These are phyloP conservation scores for Eristalinus sepulchralis DNA, from an alignment of 2,888 invertebrate species.

Conservation along the genomic window DNA sequence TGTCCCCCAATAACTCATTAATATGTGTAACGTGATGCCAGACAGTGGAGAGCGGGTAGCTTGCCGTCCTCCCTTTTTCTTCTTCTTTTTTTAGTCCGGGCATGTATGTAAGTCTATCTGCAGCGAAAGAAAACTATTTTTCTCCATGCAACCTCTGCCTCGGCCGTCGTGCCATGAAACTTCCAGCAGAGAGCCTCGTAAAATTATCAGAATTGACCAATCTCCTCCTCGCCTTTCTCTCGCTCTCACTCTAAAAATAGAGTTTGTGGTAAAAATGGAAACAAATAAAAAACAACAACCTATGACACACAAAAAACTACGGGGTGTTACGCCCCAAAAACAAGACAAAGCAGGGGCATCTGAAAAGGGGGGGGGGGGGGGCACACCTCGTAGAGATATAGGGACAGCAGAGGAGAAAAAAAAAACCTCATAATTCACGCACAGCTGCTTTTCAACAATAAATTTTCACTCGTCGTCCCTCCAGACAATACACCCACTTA, in stretches of 20 bases:
- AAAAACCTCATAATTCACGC: slow-evolving; percentile 29
- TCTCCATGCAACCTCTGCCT: slow-evolving; percentile 30
- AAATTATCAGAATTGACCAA: slow-evolving; percentile 27
- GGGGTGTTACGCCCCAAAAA: slow-evolving; percentile 57
- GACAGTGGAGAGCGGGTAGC: not conserved
- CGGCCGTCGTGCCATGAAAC: slow-evolving; percentile 17
- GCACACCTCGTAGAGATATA: slow-evolving; percentile 17
- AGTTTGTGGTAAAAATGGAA: slow-evolving; percentile 14
- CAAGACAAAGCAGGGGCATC: slow-evolving; percentile 14
- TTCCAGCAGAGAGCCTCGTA: slow-evolving; percentile 1
- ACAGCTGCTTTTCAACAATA: slow-evolving; percentile 55
- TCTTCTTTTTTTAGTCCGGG: slow-evolving; percentile 1
- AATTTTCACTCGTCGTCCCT: slow-evolving; percentile 29
- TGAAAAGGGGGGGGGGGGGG: slow-evolving; percentile 15
- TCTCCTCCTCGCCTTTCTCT: not conserved
- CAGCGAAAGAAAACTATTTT: slow-evolving; percentile 10
- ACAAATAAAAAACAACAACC: slow-evolving; percentile 25
- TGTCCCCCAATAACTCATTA: slow-evolving; percentile 36
- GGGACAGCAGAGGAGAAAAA: not conserved
- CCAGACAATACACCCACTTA: not conserved
- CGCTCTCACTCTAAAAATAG: slow-evolving; percentile 45
- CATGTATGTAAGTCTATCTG: not conserved
- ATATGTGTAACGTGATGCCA: slow-evolving; percentile 27
- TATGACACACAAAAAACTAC: slow-evolving; percentile 55
- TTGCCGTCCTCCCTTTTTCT: not conserved